These are phyloP conservation scores for Anoplophora glabripennis DNA, from an alignment of 1,140 invertebrate genomes.

Conservation along the genomic window DNA sequence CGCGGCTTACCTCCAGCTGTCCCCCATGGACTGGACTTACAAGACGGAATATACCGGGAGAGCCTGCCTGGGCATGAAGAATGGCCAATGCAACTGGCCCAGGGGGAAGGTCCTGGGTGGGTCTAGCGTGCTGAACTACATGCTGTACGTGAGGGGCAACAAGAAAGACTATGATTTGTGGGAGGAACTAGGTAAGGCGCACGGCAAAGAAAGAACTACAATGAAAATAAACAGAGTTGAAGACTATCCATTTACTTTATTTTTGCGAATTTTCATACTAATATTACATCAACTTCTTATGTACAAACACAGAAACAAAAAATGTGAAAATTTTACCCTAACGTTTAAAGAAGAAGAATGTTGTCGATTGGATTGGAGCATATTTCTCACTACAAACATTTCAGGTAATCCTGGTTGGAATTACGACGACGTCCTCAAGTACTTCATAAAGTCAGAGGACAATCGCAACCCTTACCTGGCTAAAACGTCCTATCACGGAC, in stretches of 20 bases:
- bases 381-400: no score
- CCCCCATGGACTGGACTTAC: slow-evolving; percentile 88
- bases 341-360: no score
- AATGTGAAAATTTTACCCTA: no score
- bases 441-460: slow-evolving; percentile 88
- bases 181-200: slow-evolving; percentile 67
- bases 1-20: slow-evolving; percentile 82
- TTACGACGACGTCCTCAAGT: slow-evolving; percentile 82
- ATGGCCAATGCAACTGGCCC: slow-evolving; percentile 79
- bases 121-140: slow-evolving; percentile 89
- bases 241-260: no score
- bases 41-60: slow-evolving; percentile 83
- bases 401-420: slow-evolving; percentile 78
- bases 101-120: slow-evolving; percentile 84
- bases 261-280: no score
- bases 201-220: no score
- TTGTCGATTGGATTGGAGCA: no score
- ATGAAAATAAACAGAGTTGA: no score
- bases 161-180: slow-evolving; percentile 85
- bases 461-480: slow-evolving; percentile 79
- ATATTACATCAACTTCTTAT: no score
- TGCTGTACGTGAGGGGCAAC: slow-evolving; percentile 90
- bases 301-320: no score
- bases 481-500: slow-evolving; percentile 68
- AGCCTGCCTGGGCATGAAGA: slow-evolving; percentile 70